Percentiles rank a stretch among this genome's conserved stretches.
phyloP scores from a whole-genome alignment of 2,888 invertebrate species.

The Coenonympha arcania region DNA sequence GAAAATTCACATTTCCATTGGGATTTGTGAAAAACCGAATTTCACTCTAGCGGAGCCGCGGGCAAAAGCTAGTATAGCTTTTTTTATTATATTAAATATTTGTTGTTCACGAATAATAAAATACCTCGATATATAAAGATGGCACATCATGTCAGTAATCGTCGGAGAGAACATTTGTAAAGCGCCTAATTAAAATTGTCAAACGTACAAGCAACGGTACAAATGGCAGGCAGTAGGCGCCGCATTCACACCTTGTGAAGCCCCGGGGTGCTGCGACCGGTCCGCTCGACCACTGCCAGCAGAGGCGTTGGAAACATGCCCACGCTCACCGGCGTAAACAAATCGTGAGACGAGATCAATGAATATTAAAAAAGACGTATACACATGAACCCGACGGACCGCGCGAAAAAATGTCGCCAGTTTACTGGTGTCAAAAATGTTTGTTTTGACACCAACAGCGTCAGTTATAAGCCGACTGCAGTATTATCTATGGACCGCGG shows the following conservation, averaged over 20 bases:
- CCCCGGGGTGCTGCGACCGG: constrained; percentile 54
- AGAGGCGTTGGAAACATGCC: constrained; percentile 31
- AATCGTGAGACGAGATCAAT: constrained; percentile 65
- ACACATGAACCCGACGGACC: too few species aligned
- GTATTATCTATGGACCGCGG: too few species aligned
- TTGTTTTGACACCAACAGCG: too few species aligned
- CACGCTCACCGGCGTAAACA: constrained; percentile 58
- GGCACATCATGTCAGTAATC: constrained; percentile 12
- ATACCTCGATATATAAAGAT: not conserved
- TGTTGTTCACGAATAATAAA: constrained; percentile 1
- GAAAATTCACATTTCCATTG: too few species aligned
- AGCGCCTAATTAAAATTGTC: constrained; percentile 42
- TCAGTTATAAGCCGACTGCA: too few species aligned
- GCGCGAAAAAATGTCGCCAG: too few species aligned
- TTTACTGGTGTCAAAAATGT: too few species aligned
- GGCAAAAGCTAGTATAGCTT: too few species aligned
- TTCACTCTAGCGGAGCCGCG: too few species aligned
- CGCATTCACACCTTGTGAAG: constrained; percentile 62
- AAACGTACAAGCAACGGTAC: constrained; percentile 44
- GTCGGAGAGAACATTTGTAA: constrained; percentile 20
- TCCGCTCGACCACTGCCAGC: constrained; percentile 24
- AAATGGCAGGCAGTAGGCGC: constrained; percentile 46
- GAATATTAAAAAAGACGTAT: too few species aligned
- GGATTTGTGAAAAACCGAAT: too few species aligned
- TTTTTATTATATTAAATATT: too few species aligned